phyloP scores from a whole-genome alignment of 2,888 invertebrate species.

The Amphiduros pacificus region DNA sequence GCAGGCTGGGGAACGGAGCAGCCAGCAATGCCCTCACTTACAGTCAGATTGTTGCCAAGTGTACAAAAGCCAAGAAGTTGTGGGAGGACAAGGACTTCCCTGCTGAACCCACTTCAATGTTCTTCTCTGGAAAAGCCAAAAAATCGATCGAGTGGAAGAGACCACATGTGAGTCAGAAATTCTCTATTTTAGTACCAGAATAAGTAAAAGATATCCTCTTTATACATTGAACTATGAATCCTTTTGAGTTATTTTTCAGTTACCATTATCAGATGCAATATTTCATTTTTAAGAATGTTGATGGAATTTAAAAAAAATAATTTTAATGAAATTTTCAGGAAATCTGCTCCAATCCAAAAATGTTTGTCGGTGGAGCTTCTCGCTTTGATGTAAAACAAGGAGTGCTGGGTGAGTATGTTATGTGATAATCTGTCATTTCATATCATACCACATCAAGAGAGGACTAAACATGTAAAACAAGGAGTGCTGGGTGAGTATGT shows the following conservation, averaged over 20 bases:
- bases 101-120: slow-evolving; percentile 75
- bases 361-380: slow-evolving; percentile 90
- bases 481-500: too few relatives aligned
- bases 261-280: too few relatives aligned
- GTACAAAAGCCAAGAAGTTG: slow-evolving; percentile 58
- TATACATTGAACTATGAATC: too few relatives aligned
- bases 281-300: too few relatives aligned
- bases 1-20: too few relatives aligned
- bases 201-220: too few relatives aligned
- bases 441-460: too few relatives aligned
- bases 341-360: slow-evolving; percentile 75
- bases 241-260: too few relatives aligned
- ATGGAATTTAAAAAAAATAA: too few relatives aligned
- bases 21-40: background rate
- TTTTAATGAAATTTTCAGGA: slow-evolving; percentile 70
- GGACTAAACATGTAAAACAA: too few relatives aligned
- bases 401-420: slow-evolving; percentile 68
- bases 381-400: slow-evolving; percentile 96
- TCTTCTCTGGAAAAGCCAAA: slow-evolving; percentile 79
- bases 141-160: slow-evolving; percentile 82
- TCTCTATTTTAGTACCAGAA: too few relatives aligned
- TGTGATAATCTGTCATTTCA: too few relatives aligned
- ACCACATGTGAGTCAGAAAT: slow-evolving; percentile 66
- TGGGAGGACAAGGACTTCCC: slow-evolving; percentile 90
- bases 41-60: slow-evolving; percentile 13